Evolutionary conservation across 2,888 invertebrate genomes (phyloP).

Genomic region (Saturnia pavonia): DNA sequence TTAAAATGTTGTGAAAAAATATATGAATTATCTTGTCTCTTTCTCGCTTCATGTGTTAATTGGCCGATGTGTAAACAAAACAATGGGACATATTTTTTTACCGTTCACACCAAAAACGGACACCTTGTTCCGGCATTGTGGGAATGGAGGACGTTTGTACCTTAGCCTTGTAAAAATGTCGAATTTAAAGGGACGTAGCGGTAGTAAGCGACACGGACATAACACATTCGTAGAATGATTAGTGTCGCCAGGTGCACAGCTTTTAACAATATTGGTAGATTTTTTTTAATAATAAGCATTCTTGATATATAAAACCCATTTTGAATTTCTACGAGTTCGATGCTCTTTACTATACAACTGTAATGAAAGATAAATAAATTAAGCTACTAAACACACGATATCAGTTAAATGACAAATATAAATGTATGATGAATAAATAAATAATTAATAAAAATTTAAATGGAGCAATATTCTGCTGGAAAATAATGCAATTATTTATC

Average conservation of each 20-base stretch:
- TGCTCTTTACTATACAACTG: no score
- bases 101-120: conserved; percentile 8
- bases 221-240: conserved; percentile 13
- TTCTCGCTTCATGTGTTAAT: neutral
- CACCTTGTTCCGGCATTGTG: conserved; percentile 21
- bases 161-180: conserved; percentile 14
- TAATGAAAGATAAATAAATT: no score
- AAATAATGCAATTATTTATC: no score
- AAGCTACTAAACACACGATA: no score
- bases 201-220: conserved; percentile 11
- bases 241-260: neutral
- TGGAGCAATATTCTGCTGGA: no score
- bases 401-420: no score
- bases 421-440: no score
- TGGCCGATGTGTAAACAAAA: conserved; percentile 9
- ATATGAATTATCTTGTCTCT: neutral
- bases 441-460: no score
- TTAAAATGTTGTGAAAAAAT: neutral
- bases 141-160: conserved; percentile 16
- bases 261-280: neutral
- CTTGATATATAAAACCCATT: no score
- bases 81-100: conserved; percentile 10
- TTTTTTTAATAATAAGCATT: no score
- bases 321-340: no score
- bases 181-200: conserved; percentile 13